Evolutionary conservation across 2,797 vertebrate species (phyloP).

Genomic region (Amniataba percoides): DNA sequence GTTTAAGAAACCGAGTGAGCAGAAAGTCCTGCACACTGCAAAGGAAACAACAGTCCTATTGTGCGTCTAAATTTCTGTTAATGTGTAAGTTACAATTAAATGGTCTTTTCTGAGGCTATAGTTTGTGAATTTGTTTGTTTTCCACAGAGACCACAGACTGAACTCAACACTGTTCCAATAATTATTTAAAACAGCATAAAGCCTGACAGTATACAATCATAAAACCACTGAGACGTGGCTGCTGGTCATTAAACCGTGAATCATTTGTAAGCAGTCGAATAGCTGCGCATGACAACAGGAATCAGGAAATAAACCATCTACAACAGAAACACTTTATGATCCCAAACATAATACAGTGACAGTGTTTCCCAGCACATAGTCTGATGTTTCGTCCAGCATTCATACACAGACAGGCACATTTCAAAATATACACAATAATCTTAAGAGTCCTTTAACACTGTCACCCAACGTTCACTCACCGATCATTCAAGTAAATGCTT

Average conservation of each 20-base stretch:
- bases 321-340: not conserved
- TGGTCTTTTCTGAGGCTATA: not conserved
- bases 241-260: not conserved
- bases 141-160: not conserved
- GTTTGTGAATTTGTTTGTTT: not conserved
- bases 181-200: not conserved
- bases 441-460: not conserved
- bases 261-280: not conserved
- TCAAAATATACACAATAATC: conserved; percentile 40
- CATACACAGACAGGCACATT: conserved; percentile 51
- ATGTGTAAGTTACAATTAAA: not conserved
- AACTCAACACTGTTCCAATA: not conserved
- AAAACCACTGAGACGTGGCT: not conserved
- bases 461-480: not conserved
- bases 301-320: not conserved
- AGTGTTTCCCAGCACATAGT: not conserved
- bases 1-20: not conserved
- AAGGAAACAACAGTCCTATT: not conserved
- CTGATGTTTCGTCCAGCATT: conserved; percentile 6
- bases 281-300: conserved; percentile 29
- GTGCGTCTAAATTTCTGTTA: not conserved
- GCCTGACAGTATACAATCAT: not conserved
- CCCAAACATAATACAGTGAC: not conserved
- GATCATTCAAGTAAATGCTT: conserved; percentile 30
- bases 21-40: not conserved